Base-by-base conservation (phyloP, 2,888 invertebrate species). In the Silvanus unidentatus region DNA sequence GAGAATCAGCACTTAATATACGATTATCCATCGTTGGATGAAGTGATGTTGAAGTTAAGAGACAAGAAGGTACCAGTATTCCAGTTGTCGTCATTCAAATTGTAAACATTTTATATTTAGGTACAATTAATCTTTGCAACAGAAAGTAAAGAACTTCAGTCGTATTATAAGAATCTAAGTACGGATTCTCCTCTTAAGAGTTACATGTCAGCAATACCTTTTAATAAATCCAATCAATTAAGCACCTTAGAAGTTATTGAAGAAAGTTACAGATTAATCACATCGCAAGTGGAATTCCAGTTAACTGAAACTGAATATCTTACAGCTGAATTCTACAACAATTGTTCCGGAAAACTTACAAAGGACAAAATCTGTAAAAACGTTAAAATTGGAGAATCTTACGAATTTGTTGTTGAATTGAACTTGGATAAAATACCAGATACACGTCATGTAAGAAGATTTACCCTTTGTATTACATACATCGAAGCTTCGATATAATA, bases 221-320 rank as follows among this genome's bases (percentile, higher is more conserved):
- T 95, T n/a, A 16, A 84, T 84, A 53, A 79, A 80, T 30, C 86
- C 94, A 73, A 92, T 93, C 27, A 83, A 85, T 0, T 22, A 22
- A 95, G 95, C 67, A 87, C 96, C 45, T 77, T 95, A 42, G 81
- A 88, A 49, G 75, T 95, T 40, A 85, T 96, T 37, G 80, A 82
- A 58, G 80, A 81, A 51, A 89, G 91, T 54, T 92, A 91, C 63
- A 79, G 80, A 53, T 86, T 89, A 49, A 92, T 92, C 62, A 79
- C 22, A 5, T 3, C 4, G 8, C 22, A 22, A 22, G 22, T 22
- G 3, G 8, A 8, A 22, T 22, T 22, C 8, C 22, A 22, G 22
- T 22, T 3, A 22, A 22, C 57, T 83, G 22, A 22, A 3, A 22
- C 8, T 8, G 22, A 22, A 5, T 37, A 14, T 10, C 5, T 37